Evolutionary conservation across 2,113 vertebrate species (phyloP).

Genomic region (Irena cyanogastra): DNA sequence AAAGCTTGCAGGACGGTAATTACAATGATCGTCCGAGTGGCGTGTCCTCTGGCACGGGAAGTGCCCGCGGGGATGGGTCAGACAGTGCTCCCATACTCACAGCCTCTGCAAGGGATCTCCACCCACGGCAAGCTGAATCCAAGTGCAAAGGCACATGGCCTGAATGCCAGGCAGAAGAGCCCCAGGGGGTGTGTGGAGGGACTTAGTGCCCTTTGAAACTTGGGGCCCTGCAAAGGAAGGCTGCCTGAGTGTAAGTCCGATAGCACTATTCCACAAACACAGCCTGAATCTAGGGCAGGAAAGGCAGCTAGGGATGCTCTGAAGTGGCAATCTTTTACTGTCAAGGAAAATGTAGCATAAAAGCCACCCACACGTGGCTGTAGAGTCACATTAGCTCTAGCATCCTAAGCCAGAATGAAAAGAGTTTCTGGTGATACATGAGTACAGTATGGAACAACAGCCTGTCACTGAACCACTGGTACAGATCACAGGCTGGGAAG

Average conservation of each 20-base stretch:
- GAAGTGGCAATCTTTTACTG: not conserved
- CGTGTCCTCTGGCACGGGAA: not conserved
- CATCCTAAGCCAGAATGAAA: not conserved
- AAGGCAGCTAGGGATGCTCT: not conserved
- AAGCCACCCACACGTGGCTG: not conserved
- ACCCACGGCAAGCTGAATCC: not conserved
- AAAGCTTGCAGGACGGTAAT: constrained; percentile 23
- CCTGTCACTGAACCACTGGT: not conserved
- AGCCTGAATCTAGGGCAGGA: not conserved
- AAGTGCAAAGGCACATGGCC: not conserved
- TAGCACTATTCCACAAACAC: not conserved
- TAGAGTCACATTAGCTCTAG: not conserved
- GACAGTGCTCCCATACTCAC: not conserved
- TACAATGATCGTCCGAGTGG: not conserved
- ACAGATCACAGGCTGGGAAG: not conserved
- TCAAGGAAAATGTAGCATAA: not conserved
- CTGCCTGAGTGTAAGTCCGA: accelerated
- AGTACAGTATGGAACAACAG: accelerated
- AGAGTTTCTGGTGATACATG: not conserved
- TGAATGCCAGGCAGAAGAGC: not conserved
- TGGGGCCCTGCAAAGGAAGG: not conserved
- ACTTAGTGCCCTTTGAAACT: not conserved
- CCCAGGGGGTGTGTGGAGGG: accelerated
- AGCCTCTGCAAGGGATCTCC: not conserved
- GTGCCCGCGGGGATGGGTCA: not conserved